Base-by-base conservation (phyloP, 1,140 invertebrate genomes). In the Bathynomus jamesi region DNA sequence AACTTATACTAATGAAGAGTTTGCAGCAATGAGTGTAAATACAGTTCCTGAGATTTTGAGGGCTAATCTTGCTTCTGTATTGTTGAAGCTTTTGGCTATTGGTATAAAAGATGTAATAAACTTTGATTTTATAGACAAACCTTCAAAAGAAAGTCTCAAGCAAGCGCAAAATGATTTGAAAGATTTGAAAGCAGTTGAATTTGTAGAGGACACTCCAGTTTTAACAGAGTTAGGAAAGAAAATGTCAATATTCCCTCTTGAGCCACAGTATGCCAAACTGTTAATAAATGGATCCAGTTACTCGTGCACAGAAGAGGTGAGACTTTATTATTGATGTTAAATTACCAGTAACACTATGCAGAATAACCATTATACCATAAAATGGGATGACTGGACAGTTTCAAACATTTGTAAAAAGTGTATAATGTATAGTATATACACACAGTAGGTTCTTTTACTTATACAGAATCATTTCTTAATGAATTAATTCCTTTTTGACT, bases 61-160 rank as follows among this genome's bases (percentile, higher is more conserved):
- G 70, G 90, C 89, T 80, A 91, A 90, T 64, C 81, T 94, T 29
- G 84, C 89, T 3, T 88, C 88, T 72, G 89, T 92, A 2, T 84
- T 92, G 28, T 80, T 97, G 61, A 91, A 96, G 79, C 82, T 98
- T 28, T 82, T 96, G 66, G 90, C 93, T 0, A 85, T 96, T 72
- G 92, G 91, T 17, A 87, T 96, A 29, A 87, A 91, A 61, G 83
- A 86, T 81, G 87, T 93, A 28, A 82, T 85, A 4, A 88, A 86
- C 28, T 98, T 98, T 84, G 93, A 97, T 81, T 95, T 97, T 78
- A 90, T 98, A 79, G 93, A 97, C 80, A 87, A 89, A 80, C 95
- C 95, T 0, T 86, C 63, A 28, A 8, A 67, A 64, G 67, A 32
- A 8, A 60, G 53, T 66, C 21, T 78, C 7, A 63, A 72, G 60